phyloP scores from a whole-genome alignment of 1,140 invertebrate species.

The Pogonus chalceus region DNA sequence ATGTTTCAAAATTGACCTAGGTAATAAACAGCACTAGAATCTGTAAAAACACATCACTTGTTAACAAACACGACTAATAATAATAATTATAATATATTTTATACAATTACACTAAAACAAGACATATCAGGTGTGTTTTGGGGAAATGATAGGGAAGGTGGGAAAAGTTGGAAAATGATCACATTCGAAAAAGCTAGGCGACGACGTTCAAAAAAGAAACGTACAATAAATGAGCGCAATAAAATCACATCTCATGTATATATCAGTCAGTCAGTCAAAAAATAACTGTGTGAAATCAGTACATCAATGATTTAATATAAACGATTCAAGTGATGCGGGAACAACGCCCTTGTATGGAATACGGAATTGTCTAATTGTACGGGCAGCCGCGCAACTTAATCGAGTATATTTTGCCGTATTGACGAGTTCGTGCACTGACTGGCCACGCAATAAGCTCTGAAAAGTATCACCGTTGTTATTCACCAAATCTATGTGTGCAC shows the following conservation, averaged over 20 bases:
- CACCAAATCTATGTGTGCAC: conserved; percentile 79
- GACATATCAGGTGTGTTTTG: neutral
- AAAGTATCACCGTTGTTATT: conserved; percentile 73
- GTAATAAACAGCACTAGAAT: conserved; percentile 3
- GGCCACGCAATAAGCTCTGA: conserved; percentile 51
- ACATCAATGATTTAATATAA: conserved; percentile 42
- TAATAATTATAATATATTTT: neutral
- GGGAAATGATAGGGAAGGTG: neutral
- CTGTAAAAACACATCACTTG: conserved; percentile 6
- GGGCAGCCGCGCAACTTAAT: conserved; percentile 70
- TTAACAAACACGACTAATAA: conserved; percentile 5
- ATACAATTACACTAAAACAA: neutral
- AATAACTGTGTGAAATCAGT: neutral
- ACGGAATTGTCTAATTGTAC: conserved; percentile 55
- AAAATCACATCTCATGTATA: neutral
- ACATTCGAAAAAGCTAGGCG: neutral
- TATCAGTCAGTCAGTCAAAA: neutral
- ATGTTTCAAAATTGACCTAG: neutral
- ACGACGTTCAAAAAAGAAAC: neutral
- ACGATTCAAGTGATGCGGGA: conserved; percentile 42
- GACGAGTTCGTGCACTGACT: conserved; percentile 53
- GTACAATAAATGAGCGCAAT: neutral
- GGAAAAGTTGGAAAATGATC: neutral
- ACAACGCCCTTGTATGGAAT: conserved; percentile 52
- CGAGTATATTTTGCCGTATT: conserved; percentile 69